phyloP scores from a whole-genome alignment of 1,140 invertebrate genomes.

The Nixonia krombeini region DNA sequence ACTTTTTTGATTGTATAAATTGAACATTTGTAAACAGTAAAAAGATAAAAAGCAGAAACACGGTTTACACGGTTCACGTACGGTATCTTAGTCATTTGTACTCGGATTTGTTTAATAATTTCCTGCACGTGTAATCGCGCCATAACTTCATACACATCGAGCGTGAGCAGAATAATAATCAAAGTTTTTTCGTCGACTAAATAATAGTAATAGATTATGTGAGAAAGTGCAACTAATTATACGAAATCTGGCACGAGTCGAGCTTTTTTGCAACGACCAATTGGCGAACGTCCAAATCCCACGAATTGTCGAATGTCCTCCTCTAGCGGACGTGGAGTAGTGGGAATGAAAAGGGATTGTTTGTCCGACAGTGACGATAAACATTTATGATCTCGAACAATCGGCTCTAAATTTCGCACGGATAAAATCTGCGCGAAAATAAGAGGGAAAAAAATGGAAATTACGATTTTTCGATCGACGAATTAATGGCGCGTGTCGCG shows the following conservation, averaged over 20 bases:
- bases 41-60: too few relatives aligned
- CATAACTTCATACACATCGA: too few relatives aligned
- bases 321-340: conserved; percentile 20
- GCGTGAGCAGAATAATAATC: background rate
- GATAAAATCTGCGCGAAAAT: conserved; percentile 37
- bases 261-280: conserved; percentile 33
- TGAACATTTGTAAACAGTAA: too few relatives aligned
- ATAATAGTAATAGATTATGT: conserved; percentile 28
- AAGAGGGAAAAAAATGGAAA: conserved; percentile 20
- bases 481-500: conserved; percentile 26
- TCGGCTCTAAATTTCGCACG: conserved; percentile 39
- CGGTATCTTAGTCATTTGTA: too few relatives aligned
- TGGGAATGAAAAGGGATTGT: conserved; percentile 31
- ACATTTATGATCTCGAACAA: conserved; percentile 38
- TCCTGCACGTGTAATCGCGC: too few relatives aligned
- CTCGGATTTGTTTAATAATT: too few relatives aligned
- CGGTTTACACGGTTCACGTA: too few relatives aligned
- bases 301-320: conserved; percentile 24
- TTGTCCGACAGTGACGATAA: conserved; percentile 39
- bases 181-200: conserved; percentile 1
- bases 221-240: conserved; percentile 40
- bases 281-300: conserved; percentile 38
- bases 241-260: conserved; percentile 23
- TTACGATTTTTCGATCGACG: conserved; percentile 28
- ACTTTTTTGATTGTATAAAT: too few relatives aligned